Evolutionary conservation across 2,113 vertebrate species (phyloP).

Genomic region (Brachyhypopomus occidentalis): DNA sequence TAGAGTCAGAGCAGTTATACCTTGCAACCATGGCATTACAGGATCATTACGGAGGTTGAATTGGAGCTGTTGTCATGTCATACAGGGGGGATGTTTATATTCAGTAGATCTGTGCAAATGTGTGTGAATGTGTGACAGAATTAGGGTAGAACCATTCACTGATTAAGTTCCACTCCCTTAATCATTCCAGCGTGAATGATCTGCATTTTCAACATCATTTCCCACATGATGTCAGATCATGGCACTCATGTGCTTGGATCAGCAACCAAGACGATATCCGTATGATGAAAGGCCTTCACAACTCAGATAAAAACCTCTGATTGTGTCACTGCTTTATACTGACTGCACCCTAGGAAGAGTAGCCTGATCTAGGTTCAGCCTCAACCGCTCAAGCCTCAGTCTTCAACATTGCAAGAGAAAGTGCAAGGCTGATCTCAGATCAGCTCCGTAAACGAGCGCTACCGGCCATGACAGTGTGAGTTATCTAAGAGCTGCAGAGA

Average conservation of each 20-base stretch:
- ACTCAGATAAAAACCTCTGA: background rate
- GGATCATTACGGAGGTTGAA: background rate
- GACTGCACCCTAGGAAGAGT: background rate
- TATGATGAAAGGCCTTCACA: conserved; percentile 17
- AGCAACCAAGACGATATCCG: background rate
- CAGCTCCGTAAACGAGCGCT: background rate
- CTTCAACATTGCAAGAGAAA: background rate
- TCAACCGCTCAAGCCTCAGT: background rate
- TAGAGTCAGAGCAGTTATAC: background rate
- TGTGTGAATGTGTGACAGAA: background rate
- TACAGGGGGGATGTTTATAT: background rate
- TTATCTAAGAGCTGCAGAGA: conserved; percentile 23
- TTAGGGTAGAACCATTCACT: background rate
- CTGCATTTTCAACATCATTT: background rate
- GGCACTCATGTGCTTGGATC: background rate
- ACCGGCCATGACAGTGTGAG: conserved; percentile 2
- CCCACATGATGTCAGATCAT: background rate
- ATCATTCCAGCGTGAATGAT: background rate
- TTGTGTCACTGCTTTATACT: background rate
- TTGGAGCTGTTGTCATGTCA: background rate
- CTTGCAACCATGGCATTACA: background rate
- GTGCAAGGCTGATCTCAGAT: background rate
- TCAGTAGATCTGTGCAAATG: background rate
- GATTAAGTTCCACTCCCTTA: background rate
- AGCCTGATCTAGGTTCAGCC: background rate